These are phyloP conservation scores for Suncus etruscus DNA, from an alignment of 2,113 vertebrate genomes.

Conservation along the genomic window DNA sequence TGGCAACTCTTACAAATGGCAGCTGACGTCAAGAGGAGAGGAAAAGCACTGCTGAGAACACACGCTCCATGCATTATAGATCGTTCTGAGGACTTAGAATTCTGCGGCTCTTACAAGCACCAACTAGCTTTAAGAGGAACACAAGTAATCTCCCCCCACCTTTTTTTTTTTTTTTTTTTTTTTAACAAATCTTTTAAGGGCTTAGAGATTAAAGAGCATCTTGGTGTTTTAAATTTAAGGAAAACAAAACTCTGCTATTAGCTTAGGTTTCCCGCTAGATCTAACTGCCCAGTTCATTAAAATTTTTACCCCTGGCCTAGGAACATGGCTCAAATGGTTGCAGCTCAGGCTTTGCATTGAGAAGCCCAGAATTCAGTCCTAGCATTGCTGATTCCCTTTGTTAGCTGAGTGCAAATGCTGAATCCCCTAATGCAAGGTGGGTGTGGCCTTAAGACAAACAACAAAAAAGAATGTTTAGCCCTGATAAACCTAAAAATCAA, in stretches of 20 bases:
- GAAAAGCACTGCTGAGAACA: slow-evolving; percentile 90
- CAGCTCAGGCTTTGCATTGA: no score
- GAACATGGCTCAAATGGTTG: no score
- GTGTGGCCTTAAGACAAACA: no score
- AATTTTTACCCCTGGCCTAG: no score
- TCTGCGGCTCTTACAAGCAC: slow-evolving; percentile 82
- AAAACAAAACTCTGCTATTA: slow-evolving; percentile 69
- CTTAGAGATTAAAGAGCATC: slow-evolving; percentile 58
- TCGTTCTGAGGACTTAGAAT: slow-evolving; percentile 86
- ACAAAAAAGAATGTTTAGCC: slow-evolving; percentile 48
- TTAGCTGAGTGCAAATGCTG: no score
- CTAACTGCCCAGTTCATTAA: slow-evolving; percentile 59
- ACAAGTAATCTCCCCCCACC: slow-evolving; percentile 70
- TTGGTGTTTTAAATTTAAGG: slow-evolving; percentile 76
- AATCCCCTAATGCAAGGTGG: no score
- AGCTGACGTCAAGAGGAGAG: slow-evolving; percentile 95
- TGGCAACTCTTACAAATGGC: slow-evolving; percentile 94
- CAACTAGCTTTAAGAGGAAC: slow-evolving; percentile 87
- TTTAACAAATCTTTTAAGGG: slow-evolving; percentile 77
- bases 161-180: slow-evolving; percentile 54
- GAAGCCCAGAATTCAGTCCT: no score
- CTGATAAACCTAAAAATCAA: slow-evolving; percentile 28
- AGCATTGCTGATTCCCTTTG: no score
- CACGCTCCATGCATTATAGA: slow-evolving; percentile 91
- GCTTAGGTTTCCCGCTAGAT: slow-evolving; percentile 14